These are phyloP conservation scores for Tragulus kanchil DNA, from an alignment of 2,113 vertebrate genomes.

Conservation along the genomic window DNA sequence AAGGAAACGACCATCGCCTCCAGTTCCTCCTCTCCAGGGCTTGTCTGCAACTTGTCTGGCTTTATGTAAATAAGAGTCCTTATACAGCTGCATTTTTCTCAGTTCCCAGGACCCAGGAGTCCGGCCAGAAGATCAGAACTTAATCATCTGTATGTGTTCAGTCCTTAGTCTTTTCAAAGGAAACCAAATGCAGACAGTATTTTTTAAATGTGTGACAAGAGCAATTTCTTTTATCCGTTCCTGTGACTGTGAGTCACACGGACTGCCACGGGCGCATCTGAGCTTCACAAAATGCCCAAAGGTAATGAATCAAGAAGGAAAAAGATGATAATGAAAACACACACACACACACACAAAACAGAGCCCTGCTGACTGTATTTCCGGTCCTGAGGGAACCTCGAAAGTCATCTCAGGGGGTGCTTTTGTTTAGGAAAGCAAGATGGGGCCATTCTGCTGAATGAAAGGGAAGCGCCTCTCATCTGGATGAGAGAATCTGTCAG, in stretches of 20 bases:
- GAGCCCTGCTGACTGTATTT: not conserved
- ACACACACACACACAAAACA: not conserved
- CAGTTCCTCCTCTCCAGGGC: not conserved
- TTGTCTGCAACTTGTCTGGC: not conserved
- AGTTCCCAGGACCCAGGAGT: not conserved
- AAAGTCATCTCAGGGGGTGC: not conserved
- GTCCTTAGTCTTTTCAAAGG: not conserved
- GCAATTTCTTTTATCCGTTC: not conserved
- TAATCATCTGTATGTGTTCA: not conserved
- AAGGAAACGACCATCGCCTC: accelerated
- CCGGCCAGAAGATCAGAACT: slow-evolving; percentile 44
- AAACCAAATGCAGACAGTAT: not conserved
- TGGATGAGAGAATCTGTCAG: no score
- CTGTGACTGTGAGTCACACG: not conserved
- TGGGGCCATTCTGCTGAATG: not conserved
- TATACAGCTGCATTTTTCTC: not conserved
- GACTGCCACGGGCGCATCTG: not conserved
- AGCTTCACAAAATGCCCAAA: slow-evolving; percentile 34
- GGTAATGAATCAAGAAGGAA: slow-evolving; percentile 27
- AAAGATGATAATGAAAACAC: not conserved
- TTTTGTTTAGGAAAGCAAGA: slow-evolving; percentile 36
- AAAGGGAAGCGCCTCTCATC: not conserved
- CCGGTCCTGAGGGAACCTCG: not conserved
- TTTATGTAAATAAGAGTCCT: not conserved
- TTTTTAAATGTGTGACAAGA: not conserved